phyloP scores from a whole-genome alignment of 2,888 invertebrate genomes.

The Phoronis australis region DNA sequence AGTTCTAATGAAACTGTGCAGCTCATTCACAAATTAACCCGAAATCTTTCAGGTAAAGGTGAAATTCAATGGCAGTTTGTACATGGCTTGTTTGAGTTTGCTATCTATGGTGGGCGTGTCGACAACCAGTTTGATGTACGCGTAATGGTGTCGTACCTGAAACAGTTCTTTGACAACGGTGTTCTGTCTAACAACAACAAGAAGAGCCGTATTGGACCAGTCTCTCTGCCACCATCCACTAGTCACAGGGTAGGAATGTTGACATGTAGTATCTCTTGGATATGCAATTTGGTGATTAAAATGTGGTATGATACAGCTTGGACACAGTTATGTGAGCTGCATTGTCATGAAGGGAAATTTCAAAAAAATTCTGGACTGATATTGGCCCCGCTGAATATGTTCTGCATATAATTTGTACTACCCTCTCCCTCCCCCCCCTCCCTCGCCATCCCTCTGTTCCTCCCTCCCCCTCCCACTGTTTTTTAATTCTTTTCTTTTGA shows the following conservation, averaged over 20 bases:
- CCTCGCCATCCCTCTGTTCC: too few relatives aligned
- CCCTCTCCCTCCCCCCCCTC: too few relatives aligned
- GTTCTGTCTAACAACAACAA: conserved; percentile 38
- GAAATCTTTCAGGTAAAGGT: conserved; percentile 32
- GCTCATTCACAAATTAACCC: too few relatives aligned
- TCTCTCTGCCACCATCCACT: conserved; percentile 59
- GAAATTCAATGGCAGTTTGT: conserved; percentile 66
- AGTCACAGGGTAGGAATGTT: conserved; percentile 55
- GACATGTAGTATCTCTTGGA: not conserved
- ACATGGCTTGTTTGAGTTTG: conserved; percentile 70
- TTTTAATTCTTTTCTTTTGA: too few relatives aligned
- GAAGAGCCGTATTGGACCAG: conserved; percentile 59
- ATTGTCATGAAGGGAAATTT: too few relatives aligned
- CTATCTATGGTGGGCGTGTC: conserved; percentile 80
- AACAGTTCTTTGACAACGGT: conserved; percentile 50
- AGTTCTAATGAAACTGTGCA: too few relatives aligned
- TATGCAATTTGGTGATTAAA: not conserved
- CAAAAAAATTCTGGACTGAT: too few relatives aligned
- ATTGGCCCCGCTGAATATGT: too few relatives aligned
- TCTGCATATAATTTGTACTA: too few relatives aligned
- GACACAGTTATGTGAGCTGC: too few relatives aligned
- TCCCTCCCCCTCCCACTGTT: too few relatives aligned
- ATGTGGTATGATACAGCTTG: too few relatives aligned
- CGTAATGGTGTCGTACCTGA: conserved; percentile 65
- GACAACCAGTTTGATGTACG: conserved; percentile 71